Conservation (phyloP, 2,113 vertebrate species). For the Reinhardtius hippoglossoides region DNA sequence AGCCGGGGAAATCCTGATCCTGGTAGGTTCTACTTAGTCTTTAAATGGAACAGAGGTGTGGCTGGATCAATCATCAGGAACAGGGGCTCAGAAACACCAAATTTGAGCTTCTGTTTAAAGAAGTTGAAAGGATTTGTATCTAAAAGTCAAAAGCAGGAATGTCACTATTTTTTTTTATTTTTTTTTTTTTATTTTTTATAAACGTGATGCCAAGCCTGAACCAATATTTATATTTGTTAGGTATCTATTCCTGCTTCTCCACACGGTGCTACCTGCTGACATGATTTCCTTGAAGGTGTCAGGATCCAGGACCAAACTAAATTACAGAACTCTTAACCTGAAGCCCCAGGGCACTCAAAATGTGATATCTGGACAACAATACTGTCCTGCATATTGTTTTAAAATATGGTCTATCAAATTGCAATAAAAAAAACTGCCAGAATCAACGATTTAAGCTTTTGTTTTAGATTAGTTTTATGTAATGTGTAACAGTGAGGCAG, state of each 20-base stretch:
- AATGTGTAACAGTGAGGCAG: too few relatives aligned
- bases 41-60: neutral
- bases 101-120: neutral
- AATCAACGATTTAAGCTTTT: too few relatives aligned
- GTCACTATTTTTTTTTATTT: neutral
- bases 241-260: neutral
- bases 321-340: too few relatives aligned
- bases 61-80: neutral
- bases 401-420: too few relatives aligned
- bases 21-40: neutral
- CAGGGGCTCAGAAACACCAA: neutral
- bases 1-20: neutral
- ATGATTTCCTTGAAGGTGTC: too few relatives aligned
- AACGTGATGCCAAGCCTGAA: neutral
- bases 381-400: too few relatives aligned
- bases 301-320: neutral
- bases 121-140: neutral
- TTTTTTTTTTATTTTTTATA: too few relatives aligned
- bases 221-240: neutral
- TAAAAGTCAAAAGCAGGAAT: neutral
- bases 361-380: too few relatives aligned
- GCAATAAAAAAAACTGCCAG: too few relatives aligned
- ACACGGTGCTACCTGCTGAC: neutral
- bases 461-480: too few relatives aligned
- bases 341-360: too few relatives aligned